These are phyloP conservation scores for Euproctis similis DNA, from an alignment of 2,888 invertebrate genomes.

Conservation along the genomic window DNA sequence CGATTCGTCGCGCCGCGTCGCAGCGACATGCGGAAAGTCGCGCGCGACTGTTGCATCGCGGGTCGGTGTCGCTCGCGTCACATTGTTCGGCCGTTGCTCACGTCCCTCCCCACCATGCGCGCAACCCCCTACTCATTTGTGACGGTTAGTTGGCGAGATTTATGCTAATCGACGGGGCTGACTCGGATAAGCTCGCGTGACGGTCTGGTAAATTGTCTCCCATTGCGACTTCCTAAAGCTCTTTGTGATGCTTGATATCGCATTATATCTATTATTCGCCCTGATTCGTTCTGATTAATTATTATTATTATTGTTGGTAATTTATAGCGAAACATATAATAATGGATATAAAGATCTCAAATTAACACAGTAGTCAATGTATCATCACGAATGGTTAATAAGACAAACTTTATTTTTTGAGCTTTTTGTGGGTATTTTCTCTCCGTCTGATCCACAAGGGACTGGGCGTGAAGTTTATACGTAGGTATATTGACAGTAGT, in stretches of 20 bases:
- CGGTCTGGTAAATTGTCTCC: slow-evolving; percentile 69
- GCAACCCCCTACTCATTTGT: slow-evolving; percentile 60
- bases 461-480: too few relatives aligned
- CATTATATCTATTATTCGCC: slow-evolving; percentile 41
- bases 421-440: too few relatives aligned
- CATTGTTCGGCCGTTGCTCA: too few relatives aligned
- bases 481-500: too few relatives aligned
- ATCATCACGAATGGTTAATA: too few relatives aligned
- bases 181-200: slow-evolving; percentile 68
- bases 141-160: slow-evolving; percentile 73
- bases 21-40: slow-evolving; percentile 47
- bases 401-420: too few relatives aligned
- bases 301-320: too few relatives aligned
- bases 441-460: too few relatives aligned
- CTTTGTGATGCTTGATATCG: slow-evolving; percentile 47
- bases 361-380: too few relatives aligned
- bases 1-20: slow-evolving; percentile 70
- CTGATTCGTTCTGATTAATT: slow-evolving; percentile 34
- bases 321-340: too few relatives aligned
- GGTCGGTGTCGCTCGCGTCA: slow-evolving; percentile 37
- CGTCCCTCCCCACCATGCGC: too few relatives aligned
- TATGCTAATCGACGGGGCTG: slow-evolving; percentile 73
- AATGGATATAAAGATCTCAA: too few relatives aligned
- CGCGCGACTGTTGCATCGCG: slow-evolving; percentile 53
- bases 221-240: slow-evolving; percentile 56